A percentile compares a stretch with the other conserved stretches of the same genome.
Evolutionary conservation across 1,140 invertebrate species (phyloP).

Genomic region (Pseudoatta argentina): DNA sequence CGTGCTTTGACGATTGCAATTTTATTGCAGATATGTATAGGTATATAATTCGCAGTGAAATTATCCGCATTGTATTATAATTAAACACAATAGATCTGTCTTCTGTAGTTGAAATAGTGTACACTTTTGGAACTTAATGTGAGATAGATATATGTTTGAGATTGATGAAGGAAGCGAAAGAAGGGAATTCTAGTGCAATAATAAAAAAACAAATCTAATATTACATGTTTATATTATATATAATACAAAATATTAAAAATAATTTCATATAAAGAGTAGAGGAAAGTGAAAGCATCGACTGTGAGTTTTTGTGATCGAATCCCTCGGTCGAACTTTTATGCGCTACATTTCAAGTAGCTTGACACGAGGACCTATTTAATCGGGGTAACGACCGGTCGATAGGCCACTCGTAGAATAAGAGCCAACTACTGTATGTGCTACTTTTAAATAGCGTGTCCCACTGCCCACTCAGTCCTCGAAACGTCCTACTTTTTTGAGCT

Average conservation of each 20-base stretch:
- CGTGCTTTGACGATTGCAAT: constrained; percentile 10
- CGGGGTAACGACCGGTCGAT: neutral
- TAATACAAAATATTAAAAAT: neutral
- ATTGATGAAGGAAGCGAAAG: no score
- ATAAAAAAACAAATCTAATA: neutral
- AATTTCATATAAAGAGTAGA: constrained; percentile 5
- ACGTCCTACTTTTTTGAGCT: constrained; percentile 17
- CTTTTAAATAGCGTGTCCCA: neutral
- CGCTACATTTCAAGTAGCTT: neutral
- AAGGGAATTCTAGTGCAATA: no score
- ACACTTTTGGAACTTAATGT: no score
- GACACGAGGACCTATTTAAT: neutral
- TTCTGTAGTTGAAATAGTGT: no score
- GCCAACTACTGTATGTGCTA: neutral
- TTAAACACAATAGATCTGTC: no score
- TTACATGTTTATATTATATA: neutral
- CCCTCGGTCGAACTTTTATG: neutral
- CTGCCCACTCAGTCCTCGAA: constrained; percentile 4
- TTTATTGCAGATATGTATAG: neutral
- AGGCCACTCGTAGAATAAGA: neutral
- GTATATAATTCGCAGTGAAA: neutral
- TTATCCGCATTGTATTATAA: neutral
- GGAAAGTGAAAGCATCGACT: neutral
- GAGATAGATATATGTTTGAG: no score
- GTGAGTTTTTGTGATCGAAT: neutral